Conservation (phyloP, 2,113 vertebrate species). For the Vimba vimba region DNA sequence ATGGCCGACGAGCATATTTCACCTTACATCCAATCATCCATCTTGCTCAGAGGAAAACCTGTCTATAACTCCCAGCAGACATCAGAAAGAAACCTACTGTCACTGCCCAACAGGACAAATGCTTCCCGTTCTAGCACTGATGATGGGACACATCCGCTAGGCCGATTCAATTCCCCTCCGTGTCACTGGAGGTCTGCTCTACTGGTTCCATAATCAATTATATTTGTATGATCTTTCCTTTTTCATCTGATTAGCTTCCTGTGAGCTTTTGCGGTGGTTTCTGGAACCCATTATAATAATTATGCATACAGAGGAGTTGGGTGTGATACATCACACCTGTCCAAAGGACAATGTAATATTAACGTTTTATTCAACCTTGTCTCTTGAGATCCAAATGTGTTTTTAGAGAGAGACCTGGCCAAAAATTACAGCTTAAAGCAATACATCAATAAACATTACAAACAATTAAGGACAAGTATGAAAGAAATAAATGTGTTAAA, state of each 20-base stretch:
- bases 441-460: background rate
- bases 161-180: slow-evolving; percentile 26
- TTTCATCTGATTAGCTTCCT: slow-evolving; percentile 58
- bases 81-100: slow-evolving; percentile 54
- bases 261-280: slow-evolving; percentile 42
- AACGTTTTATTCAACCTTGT: background rate
- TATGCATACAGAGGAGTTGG: slow-evolving; percentile 46
- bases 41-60: slow-evolving; percentile 47
- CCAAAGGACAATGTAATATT: background rate
- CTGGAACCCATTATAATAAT: slow-evolving; percentile 57
- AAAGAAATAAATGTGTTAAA: background rate
- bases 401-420: background rate
- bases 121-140: slow-evolving; percentile 35
- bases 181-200: slow-evolving; percentile 22
- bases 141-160: slow-evolving; percentile 19
- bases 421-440: background rate
- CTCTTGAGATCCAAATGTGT: background rate
- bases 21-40: slow-evolving; percentile 52
- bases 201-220: slow-evolving; percentile 52
- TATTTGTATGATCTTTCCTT: slow-evolving; percentile 51
- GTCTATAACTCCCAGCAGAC: slow-evolving; percentile 48
- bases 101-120: slow-evolving; percentile 48
- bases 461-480: background rate
- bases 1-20: slow-evolving; percentile 34
- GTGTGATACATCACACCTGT: slow-evolving; percentile 59